These are phyloP conservation scores for Holothuria scabra DNA, from an alignment of 53 echinoderm and acorn worm genomes.

Conservation along the genomic window DNA sequence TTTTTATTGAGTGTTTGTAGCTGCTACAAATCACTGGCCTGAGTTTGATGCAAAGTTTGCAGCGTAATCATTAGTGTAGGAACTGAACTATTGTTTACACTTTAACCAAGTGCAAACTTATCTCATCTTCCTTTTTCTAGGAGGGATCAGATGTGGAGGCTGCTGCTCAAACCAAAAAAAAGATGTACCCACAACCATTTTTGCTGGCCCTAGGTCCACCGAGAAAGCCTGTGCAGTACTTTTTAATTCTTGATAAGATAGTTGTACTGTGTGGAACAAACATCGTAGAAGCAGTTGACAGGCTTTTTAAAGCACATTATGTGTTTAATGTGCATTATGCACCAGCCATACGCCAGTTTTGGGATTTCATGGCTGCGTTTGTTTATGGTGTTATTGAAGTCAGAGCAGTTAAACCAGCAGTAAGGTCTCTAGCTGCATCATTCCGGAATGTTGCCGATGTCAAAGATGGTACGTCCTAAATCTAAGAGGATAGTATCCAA, in stretches of 20 bases:
- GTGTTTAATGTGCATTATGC: conserved; percentile 32
- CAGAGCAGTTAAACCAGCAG: neutral
- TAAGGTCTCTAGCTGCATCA: neutral
- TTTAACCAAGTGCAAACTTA: neutral
- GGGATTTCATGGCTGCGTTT: conserved; percentile 18
- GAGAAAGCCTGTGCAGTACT: conserved; percentile 6
- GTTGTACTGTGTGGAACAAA: conserved; percentile 19
- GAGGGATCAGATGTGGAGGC: conserved; percentile 27
- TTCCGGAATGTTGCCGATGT: neutral
- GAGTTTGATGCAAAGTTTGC: neutral
- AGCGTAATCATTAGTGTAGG: neutral
- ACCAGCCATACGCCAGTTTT: neutral
- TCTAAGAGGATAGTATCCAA: no score
- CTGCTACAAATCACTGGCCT: no score
- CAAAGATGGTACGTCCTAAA: no score
- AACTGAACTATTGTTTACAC: neutral
- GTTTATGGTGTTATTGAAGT: neutral
- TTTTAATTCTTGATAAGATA: neutral
- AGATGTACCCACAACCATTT: conserved; percentile 6
- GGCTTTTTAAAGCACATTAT: conserved; percentile 15
- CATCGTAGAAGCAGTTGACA: conserved; percentile 10
- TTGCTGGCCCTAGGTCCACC: conserved; percentile 20
- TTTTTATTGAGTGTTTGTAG: no score
- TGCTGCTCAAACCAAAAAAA: neutral
- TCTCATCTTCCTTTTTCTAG: neutral